phyloP scores from a whole-genome alignment of 92 coral and sea anemone species.

The Porites cylindrica region DNA sequence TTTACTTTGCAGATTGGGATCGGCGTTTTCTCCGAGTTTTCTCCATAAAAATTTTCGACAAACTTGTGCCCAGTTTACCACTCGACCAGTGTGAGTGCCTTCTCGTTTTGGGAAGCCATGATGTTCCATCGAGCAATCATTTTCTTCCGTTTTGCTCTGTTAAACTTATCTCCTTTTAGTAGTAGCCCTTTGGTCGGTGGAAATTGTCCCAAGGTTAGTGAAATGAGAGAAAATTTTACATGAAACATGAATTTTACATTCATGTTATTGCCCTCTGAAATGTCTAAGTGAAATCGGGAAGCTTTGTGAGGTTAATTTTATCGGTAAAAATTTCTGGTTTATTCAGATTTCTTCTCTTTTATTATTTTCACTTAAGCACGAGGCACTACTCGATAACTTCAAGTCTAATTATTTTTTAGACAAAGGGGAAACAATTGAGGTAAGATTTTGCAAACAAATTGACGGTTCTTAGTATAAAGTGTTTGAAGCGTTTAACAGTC shows the following conservation, averaged over 20 bases:
- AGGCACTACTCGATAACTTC: constrained; percentile 75
- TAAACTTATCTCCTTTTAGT: not conserved
- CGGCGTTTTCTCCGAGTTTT: no score
- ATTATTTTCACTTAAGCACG: constrained; percentile 51
- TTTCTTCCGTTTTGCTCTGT: not conserved
- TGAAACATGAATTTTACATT: not conserved
- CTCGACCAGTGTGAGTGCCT: not conserved
- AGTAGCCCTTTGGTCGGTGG: not conserved
- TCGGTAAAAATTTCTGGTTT: no score
- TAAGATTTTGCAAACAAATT: constrained; percentile 13
- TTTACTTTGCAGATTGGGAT: no score
- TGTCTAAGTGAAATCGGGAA: no score
- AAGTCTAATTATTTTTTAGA: constrained; percentile 80
- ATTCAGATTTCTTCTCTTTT: not conserved
- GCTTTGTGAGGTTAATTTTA: no score
- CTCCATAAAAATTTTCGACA: no score
- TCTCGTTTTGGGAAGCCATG: not conserved
- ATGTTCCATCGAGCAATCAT: not conserved
- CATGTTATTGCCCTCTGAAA: no score
- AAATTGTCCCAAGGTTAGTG: constrained; percentile 38
- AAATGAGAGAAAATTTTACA: not conserved
- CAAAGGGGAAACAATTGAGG: constrained; percentile 83
- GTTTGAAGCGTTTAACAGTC: not conserved
- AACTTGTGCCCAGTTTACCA: no score
- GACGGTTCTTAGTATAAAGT: not conserved